Evolutionary conservation across 1,140 invertebrate species (phyloP).

Genomic region (Notospermus geniculatus): DNA sequence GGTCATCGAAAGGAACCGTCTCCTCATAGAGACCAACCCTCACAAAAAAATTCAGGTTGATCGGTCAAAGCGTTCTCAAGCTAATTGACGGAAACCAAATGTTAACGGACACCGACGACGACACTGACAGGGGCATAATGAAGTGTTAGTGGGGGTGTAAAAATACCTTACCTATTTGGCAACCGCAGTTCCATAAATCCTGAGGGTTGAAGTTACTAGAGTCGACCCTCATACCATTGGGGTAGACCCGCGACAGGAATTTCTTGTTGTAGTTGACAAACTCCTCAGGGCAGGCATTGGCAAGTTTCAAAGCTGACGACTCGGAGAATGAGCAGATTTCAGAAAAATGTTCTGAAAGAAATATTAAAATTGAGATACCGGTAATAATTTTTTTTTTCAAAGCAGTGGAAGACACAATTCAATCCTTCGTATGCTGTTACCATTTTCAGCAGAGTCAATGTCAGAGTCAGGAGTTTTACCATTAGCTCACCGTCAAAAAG

Average conservation of each 20-base stretch:
- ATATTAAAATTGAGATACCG: conserved; percentile 7
- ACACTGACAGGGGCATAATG: conserved; percentile 58
- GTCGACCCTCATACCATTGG: conserved; percentile 60
- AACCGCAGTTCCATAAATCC: conserved; percentile 63
- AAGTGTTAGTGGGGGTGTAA: too few relatives aligned
- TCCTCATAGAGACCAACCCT: too few relatives aligned
- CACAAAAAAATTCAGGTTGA: too few relatives aligned
- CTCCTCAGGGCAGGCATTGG: conserved; percentile 58
- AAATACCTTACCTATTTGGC: conserved; percentile 59
- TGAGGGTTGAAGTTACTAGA: conserved; percentile 64
- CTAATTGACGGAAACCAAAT: too few relatives aligned
- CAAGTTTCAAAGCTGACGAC: conserved; percentile 54
- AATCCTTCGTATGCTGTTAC: too few relatives aligned
- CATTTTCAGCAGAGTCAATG: too few relatives aligned
- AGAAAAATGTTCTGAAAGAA: conserved; percentile 46
- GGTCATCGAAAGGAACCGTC: too few relatives aligned
- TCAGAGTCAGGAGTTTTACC: too few relatives aligned
- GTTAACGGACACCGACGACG: too few relatives aligned
- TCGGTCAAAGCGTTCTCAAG: too few relatives aligned
- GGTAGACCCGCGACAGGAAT: conserved; percentile 60
- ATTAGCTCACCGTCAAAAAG: too few relatives aligned
- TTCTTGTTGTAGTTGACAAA: conserved; percentile 61
- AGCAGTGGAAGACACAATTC: too few relatives aligned
- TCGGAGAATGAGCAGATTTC: conserved; percentile 59
- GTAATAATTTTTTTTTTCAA: not conserved